Evolutionary conservation across 2,888 invertebrate species (phyloP).

Genomic region (Pheosia gnoma): DNA sequence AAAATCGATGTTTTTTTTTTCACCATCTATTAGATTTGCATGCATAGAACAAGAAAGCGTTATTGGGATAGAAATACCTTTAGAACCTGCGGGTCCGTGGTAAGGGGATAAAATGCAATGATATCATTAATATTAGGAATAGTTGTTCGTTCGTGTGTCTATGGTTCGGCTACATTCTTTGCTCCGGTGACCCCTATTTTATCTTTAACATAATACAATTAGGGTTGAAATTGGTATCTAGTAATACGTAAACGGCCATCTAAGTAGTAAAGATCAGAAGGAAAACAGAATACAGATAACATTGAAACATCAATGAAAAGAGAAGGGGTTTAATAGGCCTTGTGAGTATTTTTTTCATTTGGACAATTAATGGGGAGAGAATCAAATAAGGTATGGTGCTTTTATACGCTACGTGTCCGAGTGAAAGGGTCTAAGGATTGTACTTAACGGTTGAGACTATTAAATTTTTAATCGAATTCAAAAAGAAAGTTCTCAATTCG

Average conservation of each 20-base stretch:
- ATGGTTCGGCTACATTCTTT: constrained; percentile 60
- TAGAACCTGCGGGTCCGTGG: constrained; percentile 85
- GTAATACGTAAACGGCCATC: constrained; percentile 61
- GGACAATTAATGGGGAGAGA: constrained; percentile 59
- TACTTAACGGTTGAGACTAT: too few relatives aligned
- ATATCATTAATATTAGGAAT: constrained; percentile 80
- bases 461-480: too few relatives aligned
- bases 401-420: neutral
- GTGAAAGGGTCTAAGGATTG: neutral
- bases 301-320: constrained; percentile 74
- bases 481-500: too few relatives aligned
- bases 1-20: constrained; percentile 41
- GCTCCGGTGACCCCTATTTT: constrained; percentile 76
- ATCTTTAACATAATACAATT: constrained; percentile 38
- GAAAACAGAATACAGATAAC: constrained; percentile 72
- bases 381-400: too few relatives aligned
- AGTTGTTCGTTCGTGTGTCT: constrained; percentile 55
- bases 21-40: constrained; percentile 60
- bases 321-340: constrained; percentile 61
- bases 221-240: constrained; percentile 60
- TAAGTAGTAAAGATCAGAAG: constrained; percentile 61
- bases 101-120: constrained; percentile 81
- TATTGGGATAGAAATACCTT: constrained; percentile 84
- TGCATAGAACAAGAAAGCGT: constrained; percentile 79
- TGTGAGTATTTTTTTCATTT: constrained; percentile 46